These are phyloP conservation scores for Vidua macroura DNA, from an alignment of 2,113 vertebrate species.

Conservation along the genomic window DNA sequence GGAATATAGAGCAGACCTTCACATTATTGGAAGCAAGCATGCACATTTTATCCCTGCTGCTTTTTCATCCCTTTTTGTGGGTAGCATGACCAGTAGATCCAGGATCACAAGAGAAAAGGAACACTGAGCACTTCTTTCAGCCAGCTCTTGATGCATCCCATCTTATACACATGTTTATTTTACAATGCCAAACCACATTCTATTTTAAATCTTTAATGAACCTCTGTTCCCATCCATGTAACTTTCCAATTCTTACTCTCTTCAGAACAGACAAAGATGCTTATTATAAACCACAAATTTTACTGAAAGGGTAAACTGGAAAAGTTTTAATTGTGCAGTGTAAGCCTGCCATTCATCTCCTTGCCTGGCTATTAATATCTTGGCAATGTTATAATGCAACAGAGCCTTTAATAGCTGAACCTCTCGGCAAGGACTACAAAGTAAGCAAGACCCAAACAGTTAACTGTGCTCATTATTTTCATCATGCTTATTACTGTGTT, in stretches of 20 bases:
- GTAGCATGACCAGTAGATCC: not conserved
- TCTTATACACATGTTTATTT: slow-evolving; percentile 46
- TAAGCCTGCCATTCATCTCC: slow-evolving; percentile 43
- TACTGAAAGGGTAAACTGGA: slow-evolving; percentile 58
- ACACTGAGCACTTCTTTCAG: slow-evolving; percentile 11
- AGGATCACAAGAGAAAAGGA: slow-evolving; percentile 27
- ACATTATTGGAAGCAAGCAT: not conserved
- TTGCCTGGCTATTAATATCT: slow-evolving; percentile 56
- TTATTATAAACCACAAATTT: slow-evolving; percentile 61
- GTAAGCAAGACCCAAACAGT: slow-evolving; percentile 29
- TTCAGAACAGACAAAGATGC: slow-evolving; percentile 52
- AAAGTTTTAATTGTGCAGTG: slow-evolving; percentile 42
- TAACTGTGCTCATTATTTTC: slow-evolving; percentile 27
- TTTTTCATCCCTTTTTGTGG: not conserved
- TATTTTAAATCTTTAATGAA: slow-evolving; percentile 67
- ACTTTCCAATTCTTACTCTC: slow-evolving; percentile 42
- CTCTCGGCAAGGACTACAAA: not conserved
- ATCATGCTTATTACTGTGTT: slow-evolving; percentile 2
- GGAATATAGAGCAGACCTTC: not conserved
- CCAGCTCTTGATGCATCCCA: slow-evolving; percentile 30
- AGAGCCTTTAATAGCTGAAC: slow-evolving; percentile 19
- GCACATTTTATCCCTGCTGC: not conserved
- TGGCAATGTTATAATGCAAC: not conserved
- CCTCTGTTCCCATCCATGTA: slow-evolving; percentile 54
- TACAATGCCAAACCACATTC: slow-evolving; percentile 58